Evolutionary conservation across 2,113 vertebrate genomes (phyloP).

Genomic region (Perccottus glenii): DNA sequence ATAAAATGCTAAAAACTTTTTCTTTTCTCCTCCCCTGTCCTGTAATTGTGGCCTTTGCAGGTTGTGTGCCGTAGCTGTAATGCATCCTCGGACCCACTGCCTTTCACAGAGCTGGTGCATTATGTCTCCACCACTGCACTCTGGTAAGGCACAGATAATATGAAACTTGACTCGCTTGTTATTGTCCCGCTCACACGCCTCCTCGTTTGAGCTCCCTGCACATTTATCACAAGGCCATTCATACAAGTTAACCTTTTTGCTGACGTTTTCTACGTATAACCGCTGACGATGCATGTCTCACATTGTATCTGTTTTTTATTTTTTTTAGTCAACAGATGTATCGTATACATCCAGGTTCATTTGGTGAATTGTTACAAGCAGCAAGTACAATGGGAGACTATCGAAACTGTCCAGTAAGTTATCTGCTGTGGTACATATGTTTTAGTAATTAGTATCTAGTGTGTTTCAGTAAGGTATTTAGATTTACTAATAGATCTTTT

Average conservation of each 20-base stretch:
- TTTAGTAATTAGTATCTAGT: background rate
- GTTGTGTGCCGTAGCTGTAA: constrained; percentile 95
- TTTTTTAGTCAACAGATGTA: constrained; percentile 86
- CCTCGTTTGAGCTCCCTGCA: constrained; percentile 11
- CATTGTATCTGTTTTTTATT: constrained; percentile 3
- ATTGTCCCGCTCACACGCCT: background rate
- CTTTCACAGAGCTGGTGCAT: constrained; percentile 95
- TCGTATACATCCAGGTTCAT: constrained; percentile 89
- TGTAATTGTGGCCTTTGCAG: constrained; percentile 68
- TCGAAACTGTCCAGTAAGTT: constrained; percentile 93
- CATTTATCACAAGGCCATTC: constrained; percentile 22
- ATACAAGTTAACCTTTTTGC: background rate
- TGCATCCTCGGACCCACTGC: constrained; percentile 94
- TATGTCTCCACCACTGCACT: constrained; percentile 97
- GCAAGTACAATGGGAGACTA: constrained; percentile 92
- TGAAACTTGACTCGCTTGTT: constrained; percentile 11
- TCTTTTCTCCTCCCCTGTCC: constrained; percentile 11
- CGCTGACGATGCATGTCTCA: constrained; percentile 8
- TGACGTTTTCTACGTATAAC: background rate
- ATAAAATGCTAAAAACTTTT: background rate
- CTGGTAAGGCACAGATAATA: constrained; percentile 83
- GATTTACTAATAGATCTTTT: background rate
- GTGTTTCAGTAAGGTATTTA: background rate
- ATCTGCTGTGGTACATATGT: background rate
- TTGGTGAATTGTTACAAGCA: constrained; percentile 91